Evolutionary conservation across 2,113 vertebrate genomes (phyloP).

Genomic region (Pongo pygmaeus): DNA sequence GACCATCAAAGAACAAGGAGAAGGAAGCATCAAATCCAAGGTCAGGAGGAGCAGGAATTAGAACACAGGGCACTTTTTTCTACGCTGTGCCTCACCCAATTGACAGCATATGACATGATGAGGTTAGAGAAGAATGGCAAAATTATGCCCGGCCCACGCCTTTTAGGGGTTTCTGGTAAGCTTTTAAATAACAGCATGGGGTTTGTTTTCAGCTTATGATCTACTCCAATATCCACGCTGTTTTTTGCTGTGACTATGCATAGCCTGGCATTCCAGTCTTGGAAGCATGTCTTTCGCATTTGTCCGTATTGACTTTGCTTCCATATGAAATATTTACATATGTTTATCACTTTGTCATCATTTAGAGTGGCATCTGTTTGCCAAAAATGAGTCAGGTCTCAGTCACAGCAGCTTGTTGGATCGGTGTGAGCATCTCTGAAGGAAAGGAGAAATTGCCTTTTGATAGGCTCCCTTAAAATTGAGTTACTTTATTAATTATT

Average conservation of each 20-base stretch:
- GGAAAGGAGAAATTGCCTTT: not conserved
- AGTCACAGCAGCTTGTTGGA: constrained; percentile 56
- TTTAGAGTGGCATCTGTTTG: constrained; percentile 70
- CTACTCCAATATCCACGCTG: not conserved
- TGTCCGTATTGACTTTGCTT: constrained; percentile 68
- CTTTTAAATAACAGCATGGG: constrained; percentile 7
- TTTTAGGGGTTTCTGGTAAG: constrained; percentile 7
- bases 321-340: constrained; percentile 77
- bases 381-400: constrained; percentile 69
- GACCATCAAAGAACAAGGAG: not conserved
- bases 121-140: not conserved
- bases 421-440: not conserved
- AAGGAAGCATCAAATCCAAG: not conserved
- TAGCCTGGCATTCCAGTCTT: not conserved
- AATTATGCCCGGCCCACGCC: not conserved
- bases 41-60: not conserved
- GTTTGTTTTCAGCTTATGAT: not conserved
- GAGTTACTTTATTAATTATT: not conserved
- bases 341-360: constrained; percentile 71
- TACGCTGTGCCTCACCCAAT: not conserved
- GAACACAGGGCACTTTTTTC: not conserved
- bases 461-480: not conserved
- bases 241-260: not conserved
- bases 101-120: not conserved
- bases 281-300: constrained; percentile 55